Base-by-base conservation (phyloP, 2,113 vertebrate genomes). In the Leucoraja erinaceus region DNA sequence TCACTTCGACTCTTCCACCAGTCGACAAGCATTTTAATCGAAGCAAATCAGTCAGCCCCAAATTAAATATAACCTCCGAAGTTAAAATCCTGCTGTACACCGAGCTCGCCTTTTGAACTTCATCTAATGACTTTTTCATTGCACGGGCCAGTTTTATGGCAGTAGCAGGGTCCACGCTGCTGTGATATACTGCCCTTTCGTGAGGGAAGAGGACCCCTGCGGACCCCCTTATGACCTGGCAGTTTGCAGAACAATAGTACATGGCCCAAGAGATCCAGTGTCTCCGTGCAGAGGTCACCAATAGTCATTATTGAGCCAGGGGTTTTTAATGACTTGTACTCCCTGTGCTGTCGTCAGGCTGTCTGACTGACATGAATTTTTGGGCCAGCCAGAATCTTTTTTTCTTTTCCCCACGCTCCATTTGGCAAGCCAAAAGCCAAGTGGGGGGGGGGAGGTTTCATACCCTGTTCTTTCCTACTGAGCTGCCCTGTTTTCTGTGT, bases 71-170 rank as follows among this genome's bases (percentile, higher is more conserved):
- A 88, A 66, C 59, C n/a, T 31, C 14, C 83, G 28, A 63, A 63
- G 83, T 88, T 88, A 88, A 88, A 63, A 63, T 88, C 5, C 59
- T 88, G 83, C 59, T 18, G n/a, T 3, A 59, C 56, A 54, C 47
- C 12, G 47, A 31, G n/a, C n/a, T 63, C 61, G 83, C 83, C 28
- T 88, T 88, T 66, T 88, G 83, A 88, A 88, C 83, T 88, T 88
- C 83, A 88, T n/a, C 83, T 88, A 88, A 88, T 88, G 83, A 88
- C 59, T 88, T 88, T 88, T 88, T 88, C 83, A 88, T 88, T 88
- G 83, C 61, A 18, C 18, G 28, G 5, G 14, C 59, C 56, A n/a
- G 31, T 63, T 63, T 88, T 31, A 88, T 63, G 59, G 59, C 59
- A 18, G 31, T 63, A 63, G 83, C 59, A 63, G 59, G 31, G 31